Percentiles rank a stretch among this genome's conserved stretches.
Conservation (phyloP, 2,888 invertebrate species). For the Orthonevra nobilis region DNA sequence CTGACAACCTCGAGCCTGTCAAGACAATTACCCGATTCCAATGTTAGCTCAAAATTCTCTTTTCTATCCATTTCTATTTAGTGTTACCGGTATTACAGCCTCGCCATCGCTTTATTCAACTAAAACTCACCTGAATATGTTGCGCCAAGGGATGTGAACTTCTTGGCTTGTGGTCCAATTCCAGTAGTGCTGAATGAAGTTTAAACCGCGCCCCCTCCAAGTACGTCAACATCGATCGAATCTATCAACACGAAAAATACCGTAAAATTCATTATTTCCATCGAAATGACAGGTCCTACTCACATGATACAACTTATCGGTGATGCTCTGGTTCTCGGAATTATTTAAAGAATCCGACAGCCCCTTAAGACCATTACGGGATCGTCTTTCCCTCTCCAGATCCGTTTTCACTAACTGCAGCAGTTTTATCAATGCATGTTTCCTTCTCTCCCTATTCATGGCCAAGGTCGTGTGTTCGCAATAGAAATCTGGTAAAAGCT, state of each 20-base stretch:
- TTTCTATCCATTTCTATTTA: too few relatives aligned
- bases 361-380: slow-evolving; percentile 93
- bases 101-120: too few relatives aligned
- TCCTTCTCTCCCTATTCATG: slow-evolving; percentile 94
- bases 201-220: slow-evolving; percentile 95
- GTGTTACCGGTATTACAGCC: too few relatives aligned
- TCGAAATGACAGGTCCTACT: too few relatives aligned
- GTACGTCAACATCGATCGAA: slow-evolving; percentile 95
- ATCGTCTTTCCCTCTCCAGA: slow-evolving; percentile 93
- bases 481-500: slow-evolving; percentile 95
- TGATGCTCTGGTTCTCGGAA: slow-evolving; percentile 94
- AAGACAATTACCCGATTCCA: too few relatives aligned
- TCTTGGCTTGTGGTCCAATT: slow-evolving; percentile 89
- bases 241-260: slow-evolving; percentile 82
- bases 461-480: slow-evolving; percentile 96
- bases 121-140: slow-evolving; percentile 86
- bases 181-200: slow-evolving; percentile 90
- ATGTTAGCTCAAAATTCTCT: too few relatives aligned
- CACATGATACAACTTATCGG: slow-evolving; percentile 95
- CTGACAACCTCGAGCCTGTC: too few relatives aligned
- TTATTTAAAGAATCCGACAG: slow-evolving; percentile 93
- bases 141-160: slow-evolving; percentile 90
- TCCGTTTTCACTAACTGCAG: slow-evolving; percentile 92
- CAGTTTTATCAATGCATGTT: slow-evolving; percentile 91
- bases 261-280: neutral